Percentiles rank a stretch among this genome's conserved stretches.
Evolutionary conservation across 2,888 invertebrate genomes (phyloP).

Genomic region (Cinara cedri): DNA sequence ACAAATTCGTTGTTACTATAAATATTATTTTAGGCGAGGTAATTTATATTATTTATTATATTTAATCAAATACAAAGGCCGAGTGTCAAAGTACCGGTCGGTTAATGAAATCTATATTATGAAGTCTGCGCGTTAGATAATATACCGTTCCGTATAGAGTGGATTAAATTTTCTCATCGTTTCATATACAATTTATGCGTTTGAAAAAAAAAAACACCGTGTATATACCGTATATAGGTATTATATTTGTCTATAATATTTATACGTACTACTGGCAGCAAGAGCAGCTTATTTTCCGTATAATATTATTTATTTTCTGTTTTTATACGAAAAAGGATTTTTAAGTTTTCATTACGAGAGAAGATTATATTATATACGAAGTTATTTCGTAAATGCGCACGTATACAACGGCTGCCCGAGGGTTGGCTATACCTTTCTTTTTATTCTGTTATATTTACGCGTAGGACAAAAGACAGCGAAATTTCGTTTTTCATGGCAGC

Average conservation of each 20-base stretch:
- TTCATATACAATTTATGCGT: background rate
- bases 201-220: background rate
- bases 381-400: background rate
- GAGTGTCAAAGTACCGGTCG: background rate
- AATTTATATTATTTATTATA: background rate
- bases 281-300: background rate
- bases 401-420: background rate
- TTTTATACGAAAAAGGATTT: conserved; percentile 12
- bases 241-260: background rate
- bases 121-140: too few species aligned
- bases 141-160: background rate
- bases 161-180: background rate
- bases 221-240: background rate
- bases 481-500: conserved; percentile 5
- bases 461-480: background rate
- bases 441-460: background rate
- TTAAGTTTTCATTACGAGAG: conserved; percentile 21
- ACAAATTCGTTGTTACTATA: too few species aligned
- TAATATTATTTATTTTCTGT: background rate
- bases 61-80: background rate
- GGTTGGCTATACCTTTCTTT: background rate
- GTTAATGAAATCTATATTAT: background rate
- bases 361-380: background rate
- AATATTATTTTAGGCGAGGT: too few species aligned
- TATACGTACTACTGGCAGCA: background rate